These are phyloP conservation scores for Anas georgica DNA, from an alignment of 2,797 vertebrate species.

Conservation along the genomic window DNA sequence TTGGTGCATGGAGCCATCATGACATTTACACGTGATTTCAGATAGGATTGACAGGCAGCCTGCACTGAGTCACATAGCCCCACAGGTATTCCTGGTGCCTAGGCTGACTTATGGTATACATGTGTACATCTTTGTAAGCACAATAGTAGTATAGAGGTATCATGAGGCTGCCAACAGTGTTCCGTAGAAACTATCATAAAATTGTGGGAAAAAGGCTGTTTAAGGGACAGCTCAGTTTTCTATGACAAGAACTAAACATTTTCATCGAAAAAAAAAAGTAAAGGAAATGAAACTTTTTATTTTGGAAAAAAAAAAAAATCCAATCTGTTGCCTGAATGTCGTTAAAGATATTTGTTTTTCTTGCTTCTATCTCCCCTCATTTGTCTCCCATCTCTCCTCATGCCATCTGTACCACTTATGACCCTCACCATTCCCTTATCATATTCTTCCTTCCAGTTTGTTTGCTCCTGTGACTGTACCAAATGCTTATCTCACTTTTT, in stretches of 20 bases:
- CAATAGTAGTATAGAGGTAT: neutral
- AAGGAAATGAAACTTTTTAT: neutral
- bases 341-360: neutral
- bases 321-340: neutral
- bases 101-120: neutral
- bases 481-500: neutral
- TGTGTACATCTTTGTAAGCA: neutral
- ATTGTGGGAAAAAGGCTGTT: neutral
- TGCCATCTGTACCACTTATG: neutral
- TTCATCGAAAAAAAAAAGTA: neutral
- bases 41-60: neutral
- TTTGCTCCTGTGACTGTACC: neutral
- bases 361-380: neutral
- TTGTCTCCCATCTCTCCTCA: neutral
- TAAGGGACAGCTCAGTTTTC: neutral
- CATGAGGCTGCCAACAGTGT: neutral
- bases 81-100: neutral
- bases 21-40: neutral
- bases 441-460: neutral
- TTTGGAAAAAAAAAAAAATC: neutral
- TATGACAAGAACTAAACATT: neutral
- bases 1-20: neutral
- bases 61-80: neutral
- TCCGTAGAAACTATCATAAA: neutral
- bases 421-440: neutral